phyloP scores from a whole-genome alignment of 2,113 vertebrate species.

The Mastomys natalensis region DNA sequence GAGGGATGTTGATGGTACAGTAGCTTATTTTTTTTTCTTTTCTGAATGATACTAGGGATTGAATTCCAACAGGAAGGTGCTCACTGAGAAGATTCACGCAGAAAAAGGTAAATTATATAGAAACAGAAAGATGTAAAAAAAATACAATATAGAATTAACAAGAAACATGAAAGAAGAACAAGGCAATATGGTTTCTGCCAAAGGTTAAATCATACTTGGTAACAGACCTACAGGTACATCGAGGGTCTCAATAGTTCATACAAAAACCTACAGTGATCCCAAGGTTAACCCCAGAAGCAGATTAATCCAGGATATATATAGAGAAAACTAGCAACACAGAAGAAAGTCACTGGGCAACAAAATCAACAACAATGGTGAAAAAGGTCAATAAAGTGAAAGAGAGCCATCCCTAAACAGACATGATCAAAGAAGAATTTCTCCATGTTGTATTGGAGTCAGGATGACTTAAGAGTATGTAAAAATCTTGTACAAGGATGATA shows the following conservation, averaged over 20 bases:
- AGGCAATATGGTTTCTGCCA: background rate
- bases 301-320: background rate
- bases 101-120: background rate
- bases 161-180: background rate
- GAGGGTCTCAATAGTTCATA: background rate
- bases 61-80: background rate
- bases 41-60: background rate
- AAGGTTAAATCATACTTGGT: background rate
- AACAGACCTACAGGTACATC: background rate
- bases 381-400: background rate
- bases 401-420: background rate
- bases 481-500: background rate
- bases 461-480: background rate
- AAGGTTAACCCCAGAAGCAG: too few relatives aligned
- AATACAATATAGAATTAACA: background rate
- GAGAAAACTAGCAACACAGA: background rate
- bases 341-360: background rate
- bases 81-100: background rate
- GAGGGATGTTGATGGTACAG: background rate
- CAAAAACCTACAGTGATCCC: background rate
- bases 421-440: background rate
- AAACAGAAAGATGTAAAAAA: background rate
- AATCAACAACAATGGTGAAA: background rate
- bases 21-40: background rate
- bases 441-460: background rate